Base-by-base conservation (phyloP, 2,888 invertebrate species). In the Frankliniella intonsa region DNA sequence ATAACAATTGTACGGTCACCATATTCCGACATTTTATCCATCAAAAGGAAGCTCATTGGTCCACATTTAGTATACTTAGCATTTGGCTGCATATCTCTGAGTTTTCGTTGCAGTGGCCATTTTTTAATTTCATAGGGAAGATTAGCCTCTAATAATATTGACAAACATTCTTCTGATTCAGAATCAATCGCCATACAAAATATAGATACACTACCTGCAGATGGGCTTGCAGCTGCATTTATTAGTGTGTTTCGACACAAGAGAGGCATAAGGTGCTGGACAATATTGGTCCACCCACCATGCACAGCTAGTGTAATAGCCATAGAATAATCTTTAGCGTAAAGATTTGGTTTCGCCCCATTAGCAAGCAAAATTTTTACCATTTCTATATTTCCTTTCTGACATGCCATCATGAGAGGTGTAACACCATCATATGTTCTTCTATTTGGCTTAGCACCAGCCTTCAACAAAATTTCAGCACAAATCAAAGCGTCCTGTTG, bases 131-230 rank as follows among this genome's bases (percentile, higher is more conserved):
- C 69, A 25, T 25, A 25, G 8, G 69, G 69, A 22, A 76, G 25
- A 76, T 76, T 12, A 25, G 69, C 69, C 25, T 76, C 69, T 12
- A 76, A 25, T 2, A 76, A 12, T 2, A 76, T 22, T 22, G 69
- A 76, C 25, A 76, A 25, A 76, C 69, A 76, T 25, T 76, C 69
- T 25, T 76, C 69, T 8, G 69, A 76, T 76, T 76, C 69, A 76
- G 69, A 76, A 22, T 76, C 69, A 25, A 76, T 25, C 5, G 69
- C 69, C 22, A 76, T 25, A 76, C 69, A 76, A 25, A 76, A 76
- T 25, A 76, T 2, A 1, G 69, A 76, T 12, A 76, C 69, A 25
- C 12, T 25, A 25, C 69, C 25, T 10, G 69, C 69, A 25, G 11
- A 25, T 76, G 69, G 69, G 12, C 25, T 76, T 25, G 12, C 10